Evolutionary conservation across 2,113 vertebrate genomes (phyloP), one percentile per base, ranked within the genome.

Genomic region (Elaphurus davidianus): DNA sequence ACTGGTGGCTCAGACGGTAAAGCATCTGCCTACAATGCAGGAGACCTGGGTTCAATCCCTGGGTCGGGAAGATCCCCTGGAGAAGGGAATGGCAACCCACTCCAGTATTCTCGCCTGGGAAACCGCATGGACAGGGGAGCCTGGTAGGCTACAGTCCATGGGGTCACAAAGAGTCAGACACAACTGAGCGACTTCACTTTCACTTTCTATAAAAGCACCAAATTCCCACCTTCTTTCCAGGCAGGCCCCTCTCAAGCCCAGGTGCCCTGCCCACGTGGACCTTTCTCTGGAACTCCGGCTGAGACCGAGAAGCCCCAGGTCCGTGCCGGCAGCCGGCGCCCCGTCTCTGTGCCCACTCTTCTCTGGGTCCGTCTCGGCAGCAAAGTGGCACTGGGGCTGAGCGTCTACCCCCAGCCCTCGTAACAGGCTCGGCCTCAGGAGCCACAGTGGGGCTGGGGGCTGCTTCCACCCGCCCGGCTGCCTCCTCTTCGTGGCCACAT

Each of bases 391-490:
- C 28, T 7, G 0, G 16, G 50, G 6, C 3, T 5, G 7, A 40
- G 43, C 3, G 2, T 43, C 55, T 87, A 92, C 92, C 85, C 94
- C 90, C 25, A 95, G 52, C 40, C 85, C 57, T 79, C 62, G 60
- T 96, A 96, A 96, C 94, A 93, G 98, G 94, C 95, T 43, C 36
- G 91, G 28, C 47, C 10, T 54, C 1, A 55, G 85, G 81, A 98
- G 96, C 96, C 88, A 78, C 89, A 59, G 95, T 92, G 96, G 97
- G 95, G 95, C 78, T 97, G 97, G 94, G 97, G 97, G 94, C 47
- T 90, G n/a, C 96, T 96, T 89, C 96, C 97, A 93, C 98, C 94
- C 96, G 91, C 47, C 95, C 83, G 60, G 96, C 92, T 95, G 96
- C 91, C 94, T 98, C 2, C 0, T 97, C 89, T 98, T 96, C 92